Evolutionary conservation across 2,797 vertebrate genomes (phyloP).

Genomic region (Apogon talboti): DNA sequence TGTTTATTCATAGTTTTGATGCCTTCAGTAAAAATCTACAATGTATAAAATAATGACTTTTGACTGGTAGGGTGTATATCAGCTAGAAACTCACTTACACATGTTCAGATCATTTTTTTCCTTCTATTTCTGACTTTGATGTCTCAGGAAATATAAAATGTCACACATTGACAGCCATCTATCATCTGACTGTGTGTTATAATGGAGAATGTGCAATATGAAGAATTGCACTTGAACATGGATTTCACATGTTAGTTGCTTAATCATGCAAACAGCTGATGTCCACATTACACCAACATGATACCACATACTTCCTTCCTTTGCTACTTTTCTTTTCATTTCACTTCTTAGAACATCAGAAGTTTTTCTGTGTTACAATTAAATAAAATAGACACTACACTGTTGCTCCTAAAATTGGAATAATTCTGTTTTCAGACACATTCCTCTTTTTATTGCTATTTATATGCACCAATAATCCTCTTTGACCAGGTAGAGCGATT

Average conservation of each 20-base stretch:
- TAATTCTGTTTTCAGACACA: too few relatives aligned
- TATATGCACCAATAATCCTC: too few relatives aligned
- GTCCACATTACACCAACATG: slow-evolving; percentile 2
- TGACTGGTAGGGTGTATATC: too few relatives aligned
- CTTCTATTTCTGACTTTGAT: too few relatives aligned
- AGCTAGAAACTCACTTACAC: neutral
- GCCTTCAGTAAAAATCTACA: too few relatives aligned
- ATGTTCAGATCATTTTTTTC: neutral
- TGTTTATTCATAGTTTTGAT: too few relatives aligned
- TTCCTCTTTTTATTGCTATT: too few relatives aligned
- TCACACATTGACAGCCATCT: neutral
- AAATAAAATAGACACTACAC: neutral
- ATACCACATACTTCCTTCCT: slow-evolving; percentile 47
- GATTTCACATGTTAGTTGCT: slow-evolving; percentile 10
- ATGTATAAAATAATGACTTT: neutral
- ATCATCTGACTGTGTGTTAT: neutral
- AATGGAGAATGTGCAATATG: slow-evolving; percentile 1
- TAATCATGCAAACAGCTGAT: slow-evolving; percentile 15
- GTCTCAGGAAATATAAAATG: neutral
- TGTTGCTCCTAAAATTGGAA: too few relatives aligned
- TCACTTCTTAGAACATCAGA: neutral
- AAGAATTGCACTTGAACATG: neutral
- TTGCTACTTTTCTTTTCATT: neutral
- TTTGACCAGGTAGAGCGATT: too few relatives aligned
- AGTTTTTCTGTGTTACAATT: neutral